phyloP scores from a whole-genome alignment of 2,797 vertebrate genomes.

The Moxostoma hubbsi region DNA sequence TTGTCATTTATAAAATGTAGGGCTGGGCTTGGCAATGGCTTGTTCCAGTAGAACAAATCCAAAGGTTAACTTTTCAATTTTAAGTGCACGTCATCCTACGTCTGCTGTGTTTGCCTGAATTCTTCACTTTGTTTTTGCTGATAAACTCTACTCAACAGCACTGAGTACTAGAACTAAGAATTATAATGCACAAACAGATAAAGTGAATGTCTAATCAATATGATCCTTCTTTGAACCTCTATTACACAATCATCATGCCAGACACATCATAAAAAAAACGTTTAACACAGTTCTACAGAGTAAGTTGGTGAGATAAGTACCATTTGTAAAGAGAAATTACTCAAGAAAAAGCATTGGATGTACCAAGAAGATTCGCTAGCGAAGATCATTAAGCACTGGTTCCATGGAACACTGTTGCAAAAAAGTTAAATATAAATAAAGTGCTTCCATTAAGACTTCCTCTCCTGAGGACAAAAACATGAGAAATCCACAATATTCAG shows the following conservation, averaged over 20 bases:
- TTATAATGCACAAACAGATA: slow-evolving; percentile 20
- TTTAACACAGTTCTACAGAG: slow-evolving; percentile 25
- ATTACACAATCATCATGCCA: slow-evolving; percentile 28
- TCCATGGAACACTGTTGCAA: slow-evolving; percentile 79
- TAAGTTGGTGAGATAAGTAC: slow-evolving; percentile 31
- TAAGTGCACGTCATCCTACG: slow-evolving; percentile 39
- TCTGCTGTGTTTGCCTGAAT: slow-evolving; percentile 46
- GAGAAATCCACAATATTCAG: slow-evolving; percentile 74
- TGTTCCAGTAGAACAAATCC: background rate
- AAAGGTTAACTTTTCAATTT: background rate
- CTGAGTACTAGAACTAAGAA: slow-evolving; percentile 32
- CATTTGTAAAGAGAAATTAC: slow-evolving; percentile 40
- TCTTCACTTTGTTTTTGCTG: background rate
- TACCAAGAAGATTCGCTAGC: slow-evolving; percentile 30
- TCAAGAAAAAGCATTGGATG: slow-evolving; percentile 19
- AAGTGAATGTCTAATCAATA: slow-evolving; percentile 36
- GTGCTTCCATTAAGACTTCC: slow-evolving; percentile 91
- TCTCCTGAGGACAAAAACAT: slow-evolving; percentile 85
- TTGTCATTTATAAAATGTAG: slow-evolving; percentile 47
- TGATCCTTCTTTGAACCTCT: slow-evolving; percentile 26
- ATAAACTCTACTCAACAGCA: slow-evolving; percentile 20
- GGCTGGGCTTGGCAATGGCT: slow-evolving; percentile 3
- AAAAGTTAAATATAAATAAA: slow-evolving; percentile 86
- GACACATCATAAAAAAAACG: slow-evolving; percentile 31
- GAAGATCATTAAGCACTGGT: slow-evolving; percentile 40